Conservation (phyloP, 2,888 invertebrate genomes). For the Elysia crispata region DNA sequence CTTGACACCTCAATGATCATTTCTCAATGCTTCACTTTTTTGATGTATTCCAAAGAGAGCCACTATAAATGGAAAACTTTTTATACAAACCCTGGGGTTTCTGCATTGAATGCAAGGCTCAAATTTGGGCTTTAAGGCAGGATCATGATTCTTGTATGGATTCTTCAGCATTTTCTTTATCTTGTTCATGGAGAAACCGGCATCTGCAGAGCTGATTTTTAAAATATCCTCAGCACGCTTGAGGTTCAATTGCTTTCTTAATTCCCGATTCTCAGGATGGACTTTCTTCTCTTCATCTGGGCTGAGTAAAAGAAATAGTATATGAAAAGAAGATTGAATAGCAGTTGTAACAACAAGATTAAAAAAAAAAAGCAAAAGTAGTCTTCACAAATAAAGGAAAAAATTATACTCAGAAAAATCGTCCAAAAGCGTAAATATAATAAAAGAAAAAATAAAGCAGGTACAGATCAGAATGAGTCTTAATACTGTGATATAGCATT, state of each 20-base stretch:
- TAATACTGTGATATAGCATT: background rate
- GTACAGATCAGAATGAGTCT: too few species aligned
- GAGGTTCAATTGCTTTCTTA: slow-evolving; percentile 78
- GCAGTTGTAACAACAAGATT: too few species aligned
- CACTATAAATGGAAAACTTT: background rate
- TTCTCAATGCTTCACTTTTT: too few species aligned
- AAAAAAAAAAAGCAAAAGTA: background rate
- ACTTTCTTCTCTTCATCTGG: slow-evolving; percentile 58
- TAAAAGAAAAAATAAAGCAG: too few species aligned
- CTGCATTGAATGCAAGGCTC: slow-evolving; percentile 67
- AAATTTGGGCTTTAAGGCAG: slow-evolving; percentile 60
- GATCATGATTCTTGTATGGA: slow-evolving; percentile 82
- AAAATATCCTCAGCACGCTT: slow-evolving; percentile 65
- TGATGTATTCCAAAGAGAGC: too few species aligned
- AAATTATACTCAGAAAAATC: too few species aligned
- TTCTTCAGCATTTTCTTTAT: slow-evolving; percentile 89
- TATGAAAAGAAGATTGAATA: too few species aligned
- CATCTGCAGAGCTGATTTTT: slow-evolving; percentile 56
- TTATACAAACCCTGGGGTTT: slow-evolving; percentile 64
- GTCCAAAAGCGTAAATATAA: too few species aligned
- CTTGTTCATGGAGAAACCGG: slow-evolving; percentile 84
- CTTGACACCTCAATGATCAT: too few species aligned
- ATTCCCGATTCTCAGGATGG: slow-evolving; percentile 83
- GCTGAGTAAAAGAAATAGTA: slow-evolving; percentile 41
- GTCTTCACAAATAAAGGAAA: background rate